These are phyloP conservation scores for Adelognathus sp. DNA, from an alignment of 2,888 invertebrate species.

Conservation along the genomic window DNA sequence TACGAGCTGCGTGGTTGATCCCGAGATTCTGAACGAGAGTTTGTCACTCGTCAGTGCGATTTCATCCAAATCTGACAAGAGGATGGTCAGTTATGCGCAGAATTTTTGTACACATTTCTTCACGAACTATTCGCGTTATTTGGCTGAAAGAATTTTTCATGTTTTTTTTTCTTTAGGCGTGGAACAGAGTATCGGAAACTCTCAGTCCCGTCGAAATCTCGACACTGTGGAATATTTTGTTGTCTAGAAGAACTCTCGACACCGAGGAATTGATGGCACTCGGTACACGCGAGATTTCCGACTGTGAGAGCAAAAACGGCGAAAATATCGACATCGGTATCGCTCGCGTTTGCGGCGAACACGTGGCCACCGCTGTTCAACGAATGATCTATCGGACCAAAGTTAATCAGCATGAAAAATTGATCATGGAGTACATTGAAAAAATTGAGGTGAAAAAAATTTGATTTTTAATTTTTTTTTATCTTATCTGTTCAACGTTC, in stretches of 20 bases:
- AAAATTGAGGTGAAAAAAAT: slow-evolving; percentile 69
- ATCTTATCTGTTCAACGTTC: background rate
- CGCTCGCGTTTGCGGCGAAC: slow-evolving; percentile 68
- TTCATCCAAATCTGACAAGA: slow-evolving; percentile 69
- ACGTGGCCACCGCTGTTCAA: slow-evolving; percentile 67
- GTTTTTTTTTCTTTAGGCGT: slow-evolving; percentile 70
- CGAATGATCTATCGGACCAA: slow-evolving; percentile 62
- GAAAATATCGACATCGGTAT: slow-evolving; percentile 67
- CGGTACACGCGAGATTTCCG: slow-evolving; percentile 57
- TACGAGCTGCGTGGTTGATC: slow-evolving; percentile 66
- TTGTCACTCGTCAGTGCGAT: slow-evolving; percentile 68
- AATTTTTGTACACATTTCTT: background rate
- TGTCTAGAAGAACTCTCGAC: slow-evolving; percentile 67
- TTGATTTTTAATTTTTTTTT: background rate
- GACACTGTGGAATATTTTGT: slow-evolving; percentile 71
- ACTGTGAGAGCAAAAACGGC: slow-evolving; percentile 25
- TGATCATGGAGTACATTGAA: slow-evolving; percentile 69
- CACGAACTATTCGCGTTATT: slow-evolving; percentile 1
- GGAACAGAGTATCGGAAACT: slow-evolving; percentile 67
- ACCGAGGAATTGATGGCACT: slow-evolving; percentile 69
- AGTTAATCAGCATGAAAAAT: slow-evolving; percentile 61
- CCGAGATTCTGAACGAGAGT: slow-evolving; percentile 67
- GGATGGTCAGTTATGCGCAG: slow-evolving; percentile 66
- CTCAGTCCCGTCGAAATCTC: slow-evolving; percentile 68
- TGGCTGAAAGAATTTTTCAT: background rate